Evolutionary conservation across 2,797 vertebrate species (phyloP).

Genomic region (Trichosurus vulpecula): DNA sequence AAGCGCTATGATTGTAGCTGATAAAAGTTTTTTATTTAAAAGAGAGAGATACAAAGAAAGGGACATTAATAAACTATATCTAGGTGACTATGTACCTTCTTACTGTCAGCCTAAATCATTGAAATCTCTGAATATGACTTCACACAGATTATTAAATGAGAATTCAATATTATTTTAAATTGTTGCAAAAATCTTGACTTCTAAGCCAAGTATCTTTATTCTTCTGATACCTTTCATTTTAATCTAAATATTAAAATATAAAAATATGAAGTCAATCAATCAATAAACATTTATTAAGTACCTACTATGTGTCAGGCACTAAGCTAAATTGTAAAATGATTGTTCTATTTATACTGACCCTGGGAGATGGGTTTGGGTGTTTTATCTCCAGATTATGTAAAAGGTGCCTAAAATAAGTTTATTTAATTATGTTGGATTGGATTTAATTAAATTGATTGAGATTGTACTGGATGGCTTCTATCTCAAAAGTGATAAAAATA

Average conservation of each 20-base stretch:
- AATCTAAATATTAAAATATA: neutral
- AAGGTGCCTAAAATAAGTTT: neutral
- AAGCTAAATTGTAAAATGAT: neutral
- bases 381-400: neutral
- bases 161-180: no score
- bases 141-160: neutral
- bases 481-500: neutral
- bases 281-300: neutral
- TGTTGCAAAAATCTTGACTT: neutral
- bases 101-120: neutral
- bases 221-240: neutral
- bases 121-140: neutral
- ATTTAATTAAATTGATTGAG: neutral
- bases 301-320: neutral
- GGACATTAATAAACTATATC: neutral
- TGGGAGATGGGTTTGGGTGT: neutral
- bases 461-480: neutral
- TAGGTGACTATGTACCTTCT: neutral
- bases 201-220: neutral
- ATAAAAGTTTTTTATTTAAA: neutral
- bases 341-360: neutral
- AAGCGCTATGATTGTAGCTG: neutral
- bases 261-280: neutral
- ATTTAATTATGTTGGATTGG: neutral
- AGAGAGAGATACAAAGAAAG: neutral